These are phyloP conservation scores for Pongo pygmaeus DNA, from an alignment of 2,113 vertebrate genomes.

Conservation along the genomic window DNA sequence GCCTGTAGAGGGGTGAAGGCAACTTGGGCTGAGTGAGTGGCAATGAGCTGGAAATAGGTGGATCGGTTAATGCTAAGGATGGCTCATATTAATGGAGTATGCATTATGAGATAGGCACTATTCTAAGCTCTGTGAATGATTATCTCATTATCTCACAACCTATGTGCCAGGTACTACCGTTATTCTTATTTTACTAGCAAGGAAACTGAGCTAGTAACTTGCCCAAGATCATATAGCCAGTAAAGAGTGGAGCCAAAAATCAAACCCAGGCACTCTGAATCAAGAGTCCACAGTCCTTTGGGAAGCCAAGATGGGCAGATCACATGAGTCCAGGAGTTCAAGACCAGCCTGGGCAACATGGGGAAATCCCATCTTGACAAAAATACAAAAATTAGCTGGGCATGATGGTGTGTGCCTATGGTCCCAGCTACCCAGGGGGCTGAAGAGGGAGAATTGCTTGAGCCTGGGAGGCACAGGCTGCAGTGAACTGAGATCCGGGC, in stretches of 20 bases:
- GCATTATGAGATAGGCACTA: not conserved
- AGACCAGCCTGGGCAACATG: too few species aligned
- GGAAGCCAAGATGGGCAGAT: too few species aligned
- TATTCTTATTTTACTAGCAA: slow-evolving; percentile 17
- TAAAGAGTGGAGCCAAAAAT: not conserved
- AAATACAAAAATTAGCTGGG: too few species aligned
- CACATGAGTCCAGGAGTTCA: too few species aligned
- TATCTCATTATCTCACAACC: not conserved
- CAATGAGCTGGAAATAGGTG: not conserved
- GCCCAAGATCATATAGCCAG: not conserved
- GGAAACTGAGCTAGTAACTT: not conserved
- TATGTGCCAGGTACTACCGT: not conserved
- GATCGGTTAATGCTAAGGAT: not conserved
- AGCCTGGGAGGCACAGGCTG: too few species aligned
- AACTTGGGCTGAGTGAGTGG: not conserved
- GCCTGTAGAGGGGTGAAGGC: not conserved
- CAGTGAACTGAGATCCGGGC: too few species aligned
- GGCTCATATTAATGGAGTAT: not conserved
- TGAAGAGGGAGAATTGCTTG: too few species aligned
- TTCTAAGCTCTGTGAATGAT: not conserved
- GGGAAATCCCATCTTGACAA: too few species aligned
- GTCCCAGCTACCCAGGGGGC: too few species aligned
- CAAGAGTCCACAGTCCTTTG: not conserved
- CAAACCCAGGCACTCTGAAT: not conserved
- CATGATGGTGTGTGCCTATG: too few species aligned